phyloP scores from a whole-genome alignment of 2,797 vertebrate genomes.

The Pipistrellus pygmaeus region DNA sequence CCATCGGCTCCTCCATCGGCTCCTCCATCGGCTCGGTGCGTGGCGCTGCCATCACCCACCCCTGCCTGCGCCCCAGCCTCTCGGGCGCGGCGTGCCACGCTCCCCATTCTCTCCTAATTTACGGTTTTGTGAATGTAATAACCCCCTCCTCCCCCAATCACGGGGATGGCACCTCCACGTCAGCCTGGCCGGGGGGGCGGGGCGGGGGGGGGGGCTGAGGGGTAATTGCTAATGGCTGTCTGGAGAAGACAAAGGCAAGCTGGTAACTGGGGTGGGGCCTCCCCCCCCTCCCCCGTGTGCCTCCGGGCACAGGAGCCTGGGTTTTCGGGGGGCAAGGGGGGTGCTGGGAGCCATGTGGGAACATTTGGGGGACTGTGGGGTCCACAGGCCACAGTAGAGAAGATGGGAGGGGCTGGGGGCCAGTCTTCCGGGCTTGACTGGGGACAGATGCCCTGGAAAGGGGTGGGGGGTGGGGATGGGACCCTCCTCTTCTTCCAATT shows the following conservation, averaged over 20 bases:
- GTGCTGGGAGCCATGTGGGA: background rate
- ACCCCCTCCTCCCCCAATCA: slow-evolving; percentile 77
- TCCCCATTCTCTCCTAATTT: slow-evolving; percentile 78
- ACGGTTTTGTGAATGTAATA: slow-evolving; percentile 79
- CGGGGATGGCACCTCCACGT: slow-evolving; percentile 66
- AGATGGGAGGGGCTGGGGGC: background rate
- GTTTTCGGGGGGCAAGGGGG: background rate
- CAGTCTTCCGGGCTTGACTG: background rate
- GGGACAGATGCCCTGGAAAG: background rate
- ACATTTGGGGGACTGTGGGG: background rate
- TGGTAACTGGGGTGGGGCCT: background rate
- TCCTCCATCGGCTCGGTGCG: too few relatives aligned
- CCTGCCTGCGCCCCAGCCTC: slow-evolving; percentile 62
- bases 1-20: background rate
- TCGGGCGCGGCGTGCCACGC: slow-evolving; percentile 68
- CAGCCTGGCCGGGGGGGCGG: slow-evolving; percentile 68
- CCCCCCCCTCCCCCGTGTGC: background rate
- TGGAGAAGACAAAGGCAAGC: slow-evolving; percentile 59
- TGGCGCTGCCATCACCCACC: slow-evolving; percentile 25
- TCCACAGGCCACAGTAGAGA: background rate
- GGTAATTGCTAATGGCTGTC: slow-evolving; percentile 76
- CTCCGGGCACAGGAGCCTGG: background rate
- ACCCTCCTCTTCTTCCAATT: background rate
- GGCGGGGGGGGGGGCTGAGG: slow-evolving; percentile 65
- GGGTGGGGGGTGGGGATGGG: background rate